phyloP scores from a whole-genome alignment of 1,140 invertebrate genomes.

The Paracyclopina nana region DNA sequence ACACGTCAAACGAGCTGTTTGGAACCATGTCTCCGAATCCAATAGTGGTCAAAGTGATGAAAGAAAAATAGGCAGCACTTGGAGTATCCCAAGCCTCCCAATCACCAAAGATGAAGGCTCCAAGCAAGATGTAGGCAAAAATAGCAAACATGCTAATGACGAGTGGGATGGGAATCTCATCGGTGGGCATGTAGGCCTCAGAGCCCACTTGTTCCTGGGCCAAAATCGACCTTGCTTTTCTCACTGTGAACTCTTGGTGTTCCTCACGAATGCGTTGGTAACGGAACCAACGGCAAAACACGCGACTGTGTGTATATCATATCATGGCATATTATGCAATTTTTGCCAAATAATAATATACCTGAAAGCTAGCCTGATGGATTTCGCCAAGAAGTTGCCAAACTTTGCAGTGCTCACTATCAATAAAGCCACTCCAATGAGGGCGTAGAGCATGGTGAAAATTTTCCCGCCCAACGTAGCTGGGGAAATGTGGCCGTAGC shows the following conservation, averaged over 20 bases:
- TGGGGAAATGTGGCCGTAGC: conserved; percentile 24
- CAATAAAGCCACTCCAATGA: conserved; percentile 24
- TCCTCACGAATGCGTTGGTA: conserved; percentile 18
- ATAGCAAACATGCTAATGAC: not conserved
- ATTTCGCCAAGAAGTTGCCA: conserved; percentile 22
- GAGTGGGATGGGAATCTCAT: conserved; percentile 2
- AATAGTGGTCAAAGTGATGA: conserved; percentile 31
- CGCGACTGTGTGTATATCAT: no score
- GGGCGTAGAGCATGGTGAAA: conserved; percentile 23
- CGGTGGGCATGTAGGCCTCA: conserved; percentile 24
- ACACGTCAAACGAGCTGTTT: conserved; percentile 21
- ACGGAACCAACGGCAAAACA: conserved; percentile 22
- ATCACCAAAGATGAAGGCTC: conserved; percentile 17
- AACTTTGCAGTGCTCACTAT: conserved; percentile 25
- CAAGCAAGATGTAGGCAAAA: conserved; percentile 3
- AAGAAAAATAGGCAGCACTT: conserved; percentile 30
- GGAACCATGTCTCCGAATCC: conserved; percentile 33
- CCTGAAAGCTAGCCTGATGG: no score
- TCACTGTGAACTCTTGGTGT: conserved; percentile 14
- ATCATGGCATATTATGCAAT: no score
- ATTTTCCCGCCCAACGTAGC: conserved; percentile 22
- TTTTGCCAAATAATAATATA: no score
- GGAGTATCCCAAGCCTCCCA: conserved; percentile 27
- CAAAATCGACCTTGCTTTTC: conserved; percentile 17
- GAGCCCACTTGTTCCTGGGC: conserved; percentile 21